Evolutionary conservation across 2,888 invertebrate genomes (phyloP).

Genomic region (Ichneumon xanthorius): DNA sequence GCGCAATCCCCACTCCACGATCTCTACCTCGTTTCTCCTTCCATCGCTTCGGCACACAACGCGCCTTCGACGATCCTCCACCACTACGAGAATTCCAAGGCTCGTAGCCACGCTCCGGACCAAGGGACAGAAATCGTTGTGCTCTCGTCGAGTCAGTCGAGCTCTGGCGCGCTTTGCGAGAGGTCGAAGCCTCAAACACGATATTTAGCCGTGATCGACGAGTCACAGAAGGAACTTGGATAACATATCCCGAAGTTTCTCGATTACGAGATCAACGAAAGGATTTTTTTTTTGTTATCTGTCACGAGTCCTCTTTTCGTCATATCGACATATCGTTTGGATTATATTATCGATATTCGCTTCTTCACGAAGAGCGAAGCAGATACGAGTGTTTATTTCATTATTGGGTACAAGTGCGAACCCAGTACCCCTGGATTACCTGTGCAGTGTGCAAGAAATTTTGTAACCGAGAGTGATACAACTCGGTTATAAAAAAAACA

Average conservation of each 20-base stretch:
- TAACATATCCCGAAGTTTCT: slow-evolving; percentile 23
- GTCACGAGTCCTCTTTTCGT: slow-evolving; percentile 6
- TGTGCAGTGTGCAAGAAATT: slow-evolving; percentile 70
- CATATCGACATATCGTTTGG: slow-evolving; percentile 44
- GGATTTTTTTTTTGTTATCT: background rate
- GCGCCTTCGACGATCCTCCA: slow-evolving; percentile 68
- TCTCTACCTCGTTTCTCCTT: slow-evolving; percentile 57
- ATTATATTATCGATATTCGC: slow-evolving; percentile 51
- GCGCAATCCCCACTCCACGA: slow-evolving; percentile 79
- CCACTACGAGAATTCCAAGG: slow-evolving; percentile 80
- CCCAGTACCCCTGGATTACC: slow-evolving; percentile 72
- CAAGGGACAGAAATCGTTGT: slow-evolving; percentile 79
- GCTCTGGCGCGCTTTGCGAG: slow-evolving; percentile 80
- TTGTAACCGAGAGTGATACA: slow-evolving; percentile 49
- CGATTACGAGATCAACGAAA: background rate
- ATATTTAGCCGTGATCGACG: slow-evolving; percentile 40
- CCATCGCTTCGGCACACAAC: slow-evolving; percentile 57
- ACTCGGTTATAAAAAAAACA: slow-evolving; percentile 31
- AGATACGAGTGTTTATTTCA: slow-evolving; percentile 43
- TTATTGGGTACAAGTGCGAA: slow-evolving; percentile 61
- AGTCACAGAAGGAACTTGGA: slow-evolving; percentile 9
- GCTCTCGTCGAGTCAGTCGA: slow-evolving; percentile 80
- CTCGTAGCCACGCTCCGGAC: slow-evolving; percentile 78
- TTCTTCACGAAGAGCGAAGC: slow-evolving; percentile 10
- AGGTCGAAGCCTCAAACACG: slow-evolving; percentile 73